phyloP scores from a whole-genome alignment of 2,888 invertebrate genomes.

The Eilema griseolum region DNA sequence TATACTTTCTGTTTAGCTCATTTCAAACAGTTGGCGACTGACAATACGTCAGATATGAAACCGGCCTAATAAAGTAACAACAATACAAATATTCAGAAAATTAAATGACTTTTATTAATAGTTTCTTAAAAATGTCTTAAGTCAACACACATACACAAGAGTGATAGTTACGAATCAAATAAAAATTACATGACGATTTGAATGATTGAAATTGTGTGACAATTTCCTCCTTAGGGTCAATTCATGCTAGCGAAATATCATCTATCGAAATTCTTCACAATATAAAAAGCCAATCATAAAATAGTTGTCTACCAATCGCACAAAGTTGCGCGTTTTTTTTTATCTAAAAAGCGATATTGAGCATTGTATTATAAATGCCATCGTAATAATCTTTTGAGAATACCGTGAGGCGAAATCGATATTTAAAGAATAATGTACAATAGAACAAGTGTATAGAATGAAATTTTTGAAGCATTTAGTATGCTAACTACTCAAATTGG shows the following conservation, averaged over 20 bases:
- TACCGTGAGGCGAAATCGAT: too few relatives aligned
- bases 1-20: not conserved
- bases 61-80: not conserved
- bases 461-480: too few relatives aligned
- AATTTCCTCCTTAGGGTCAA: not conserved
- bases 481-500: too few relatives aligned
- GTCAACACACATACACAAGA: conserved; percentile 3
- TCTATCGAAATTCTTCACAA: not conserved
- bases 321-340: too few relatives aligned
- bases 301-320: too few relatives aligned
- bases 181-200: not conserved
- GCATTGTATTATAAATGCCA: too few relatives aligned
- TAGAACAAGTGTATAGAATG: too few relatives aligned
- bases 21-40: not conserved
- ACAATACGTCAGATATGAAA: not conserved
- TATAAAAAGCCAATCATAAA: not conserved
- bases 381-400: too few relatives aligned
- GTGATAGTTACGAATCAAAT: not conserved
- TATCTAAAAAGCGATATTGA: too few relatives aligned
- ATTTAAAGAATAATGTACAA: too few relatives aligned
- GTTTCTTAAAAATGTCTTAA: not conserved
- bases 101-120: not conserved
- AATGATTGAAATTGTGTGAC: not conserved
- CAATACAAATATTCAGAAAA: conserved; percentile 11
- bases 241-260: not conserved